phyloP scores from a whole-genome alignment of 2,888 invertebrate genomes.

The Protonemura montana region DNA sequence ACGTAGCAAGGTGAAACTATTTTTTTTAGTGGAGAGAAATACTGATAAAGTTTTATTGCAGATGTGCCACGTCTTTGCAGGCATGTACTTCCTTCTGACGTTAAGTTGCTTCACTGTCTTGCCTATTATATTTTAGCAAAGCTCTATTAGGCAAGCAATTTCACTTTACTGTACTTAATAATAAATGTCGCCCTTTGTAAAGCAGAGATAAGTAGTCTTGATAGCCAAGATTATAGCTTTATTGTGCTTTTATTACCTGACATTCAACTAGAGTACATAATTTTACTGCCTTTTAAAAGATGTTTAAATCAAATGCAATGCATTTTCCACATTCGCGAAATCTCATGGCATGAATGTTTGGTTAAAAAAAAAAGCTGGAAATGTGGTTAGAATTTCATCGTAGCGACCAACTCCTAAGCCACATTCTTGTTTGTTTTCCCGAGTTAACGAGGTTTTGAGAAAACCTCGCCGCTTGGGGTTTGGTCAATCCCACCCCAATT shows the following conservation, averaged over 20 bases:
- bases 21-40: not conserved
- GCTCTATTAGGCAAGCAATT: not conserved
- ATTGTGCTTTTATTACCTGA: not conserved
- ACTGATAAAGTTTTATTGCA: not conserved
- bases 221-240: not conserved
- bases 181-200: not conserved
- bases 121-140: not conserved
- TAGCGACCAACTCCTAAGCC: not conserved
- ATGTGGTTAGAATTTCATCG: not conserved
- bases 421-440: not conserved
- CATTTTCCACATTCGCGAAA: not conserved
- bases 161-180: not conserved
- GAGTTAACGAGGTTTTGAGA: not conserved
- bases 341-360: not conserved
- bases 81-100: not conserved
- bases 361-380: not conserved
- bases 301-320: not conserved
- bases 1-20: not conserved
- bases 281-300: not conserved
- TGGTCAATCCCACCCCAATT: not conserved
- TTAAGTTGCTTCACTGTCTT: not conserved
- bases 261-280: not conserved
- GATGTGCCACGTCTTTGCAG: not conserved
- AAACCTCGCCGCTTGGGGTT: not conserved
- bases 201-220: not conserved